phyloP scores from a whole-genome alignment of 2,888 invertebrate species.

The Caenorhabditis imperialis region DNA sequence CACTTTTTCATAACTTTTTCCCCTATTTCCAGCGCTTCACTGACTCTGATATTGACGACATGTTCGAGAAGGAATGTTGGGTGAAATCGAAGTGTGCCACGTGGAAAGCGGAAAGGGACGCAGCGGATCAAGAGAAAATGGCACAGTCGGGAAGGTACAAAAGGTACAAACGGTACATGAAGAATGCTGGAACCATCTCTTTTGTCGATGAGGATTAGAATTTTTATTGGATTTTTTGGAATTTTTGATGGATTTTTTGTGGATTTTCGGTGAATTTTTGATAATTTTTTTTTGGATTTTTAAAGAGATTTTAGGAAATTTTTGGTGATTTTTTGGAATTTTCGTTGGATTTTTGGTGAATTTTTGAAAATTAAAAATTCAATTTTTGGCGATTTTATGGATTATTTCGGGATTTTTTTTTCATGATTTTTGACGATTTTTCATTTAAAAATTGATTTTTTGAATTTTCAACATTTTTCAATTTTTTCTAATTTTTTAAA shows the following conservation, averaged over 20 bases:
- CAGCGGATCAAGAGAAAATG: slow-evolving; percentile 87
- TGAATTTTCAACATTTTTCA: too few relatives aligned
- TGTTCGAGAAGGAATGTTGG: slow-evolving; percentile 87
- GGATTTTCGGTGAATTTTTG: not conserved
- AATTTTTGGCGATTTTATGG: too few relatives aligned
- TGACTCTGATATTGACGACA: slow-evolving; percentile 85
- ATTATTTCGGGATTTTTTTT: too few relatives aligned
- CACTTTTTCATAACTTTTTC: not conserved
- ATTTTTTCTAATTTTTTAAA: too few relatives aligned
- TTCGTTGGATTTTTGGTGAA: too few relatives aligned
- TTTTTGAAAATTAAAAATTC: too few relatives aligned
- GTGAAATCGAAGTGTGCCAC: slow-evolving; percentile 85
- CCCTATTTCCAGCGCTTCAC: slow-evolving; percentile 81
- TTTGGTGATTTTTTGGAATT: too few relatives aligned
- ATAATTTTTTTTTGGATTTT: slow-evolving; percentile 6
- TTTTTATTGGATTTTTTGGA: not conserved
- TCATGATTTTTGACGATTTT: too few relatives aligned
- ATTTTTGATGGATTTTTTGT: too few relatives aligned
- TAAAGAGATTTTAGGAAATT: too few relatives aligned
- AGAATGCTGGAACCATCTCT: slow-evolving; percentile 90
- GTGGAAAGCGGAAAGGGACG: slow-evolving; percentile 88
- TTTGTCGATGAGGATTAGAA: slow-evolving; percentile 82
- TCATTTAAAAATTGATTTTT: too few relatives aligned
- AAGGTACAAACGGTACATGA: slow-evolving; percentile 90
- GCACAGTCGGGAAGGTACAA: slow-evolving; percentile 89